These are phyloP conservation scores for Geotrypetes seraphini DNA, from an alignment of 2,797 vertebrate genomes.

Conservation along the genomic window DNA sequence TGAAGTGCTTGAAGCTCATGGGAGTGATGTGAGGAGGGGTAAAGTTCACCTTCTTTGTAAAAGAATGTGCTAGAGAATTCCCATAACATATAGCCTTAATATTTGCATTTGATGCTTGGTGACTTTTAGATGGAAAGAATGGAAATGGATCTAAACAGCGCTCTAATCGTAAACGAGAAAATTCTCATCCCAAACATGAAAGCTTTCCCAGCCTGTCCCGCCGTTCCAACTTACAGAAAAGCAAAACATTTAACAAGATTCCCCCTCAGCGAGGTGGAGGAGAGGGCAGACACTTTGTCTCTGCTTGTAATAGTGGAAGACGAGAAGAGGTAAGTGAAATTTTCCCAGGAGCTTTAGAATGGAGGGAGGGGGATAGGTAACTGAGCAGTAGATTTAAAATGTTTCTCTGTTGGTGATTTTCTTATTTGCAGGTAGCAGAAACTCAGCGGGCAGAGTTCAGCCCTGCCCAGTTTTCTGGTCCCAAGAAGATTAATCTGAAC, in stretches of 20 bases:
- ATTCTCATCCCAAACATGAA: conserved; percentile 81
- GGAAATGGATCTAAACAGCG: conserved; percentile 80
- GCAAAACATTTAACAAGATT: conserved; percentile 98
- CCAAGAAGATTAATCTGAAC: conserved; percentile 95
- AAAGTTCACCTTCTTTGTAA: background rate
- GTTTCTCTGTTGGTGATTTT: background rate
- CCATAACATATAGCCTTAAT: too few species aligned
- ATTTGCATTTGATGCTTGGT: too few species aligned
- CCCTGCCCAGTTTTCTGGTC: conserved; percentile 95
- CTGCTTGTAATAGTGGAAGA: conserved; percentile 83
- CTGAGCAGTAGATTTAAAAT: background rate
- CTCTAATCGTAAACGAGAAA: conserved; percentile 87
- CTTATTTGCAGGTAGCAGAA: conserved; percentile 81
- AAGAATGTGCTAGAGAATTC: too few species aligned
- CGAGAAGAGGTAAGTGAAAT: conserved; percentile 90
- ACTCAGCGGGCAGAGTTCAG: conserved; percentile 92
- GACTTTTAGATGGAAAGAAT: conserved; percentile 78
- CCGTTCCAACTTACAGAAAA: conserved; percentile 96
- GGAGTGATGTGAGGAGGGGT: background rate
- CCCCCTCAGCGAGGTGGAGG: conserved; percentile 75
- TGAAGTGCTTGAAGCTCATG: too few species aligned
- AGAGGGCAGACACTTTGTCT: conserved; percentile 69
- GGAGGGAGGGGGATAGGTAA: background rate
- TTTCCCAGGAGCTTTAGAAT: conserved; percentile 2
- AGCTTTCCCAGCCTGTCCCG: conserved; percentile 73